Evolutionary conservation across 2,113 vertebrate genomes (phyloP).

Genomic region (Herpetotheres cachinnans): DNA sequence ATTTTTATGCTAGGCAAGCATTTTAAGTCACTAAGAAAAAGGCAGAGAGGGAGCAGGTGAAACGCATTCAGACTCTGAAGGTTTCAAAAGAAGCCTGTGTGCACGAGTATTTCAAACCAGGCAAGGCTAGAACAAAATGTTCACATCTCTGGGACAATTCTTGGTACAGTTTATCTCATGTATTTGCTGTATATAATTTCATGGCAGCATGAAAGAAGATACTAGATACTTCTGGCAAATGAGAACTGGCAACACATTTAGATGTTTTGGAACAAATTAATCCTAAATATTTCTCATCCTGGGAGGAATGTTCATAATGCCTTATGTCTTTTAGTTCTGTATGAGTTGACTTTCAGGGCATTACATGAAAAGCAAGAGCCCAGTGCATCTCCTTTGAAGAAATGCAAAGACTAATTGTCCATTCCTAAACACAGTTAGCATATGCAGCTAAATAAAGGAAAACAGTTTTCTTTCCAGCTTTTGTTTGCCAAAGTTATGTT

Average conservation of each 20-base stretch:
- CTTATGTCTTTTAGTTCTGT: background rate
- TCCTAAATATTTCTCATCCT: constrained; percentile 12
- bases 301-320: background rate
- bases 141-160: background rate
- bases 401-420: background rate
- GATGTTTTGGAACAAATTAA: background rate
- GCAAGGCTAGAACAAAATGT: background rate
- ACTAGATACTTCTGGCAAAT: background rate
- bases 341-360: background rate
- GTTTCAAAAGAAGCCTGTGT: background rate
- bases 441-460: constrained; percentile 21
- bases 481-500: constrained; percentile 42
- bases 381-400: background rate
- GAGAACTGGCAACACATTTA: background rate
- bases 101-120: background rate
- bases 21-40: background rate
- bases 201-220: background rate
- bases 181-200: background rate
- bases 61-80: background rate
- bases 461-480: constrained; percentile 15
- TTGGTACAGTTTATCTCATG: background rate
- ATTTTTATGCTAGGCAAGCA: background rate
- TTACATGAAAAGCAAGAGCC: background rate
- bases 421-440: background rate
- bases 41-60: background rate